These are phyloP conservation scores for Sthenelais limicola DNA, from an alignment of 2,888 invertebrate genomes.

Conservation along the genomic window DNA sequence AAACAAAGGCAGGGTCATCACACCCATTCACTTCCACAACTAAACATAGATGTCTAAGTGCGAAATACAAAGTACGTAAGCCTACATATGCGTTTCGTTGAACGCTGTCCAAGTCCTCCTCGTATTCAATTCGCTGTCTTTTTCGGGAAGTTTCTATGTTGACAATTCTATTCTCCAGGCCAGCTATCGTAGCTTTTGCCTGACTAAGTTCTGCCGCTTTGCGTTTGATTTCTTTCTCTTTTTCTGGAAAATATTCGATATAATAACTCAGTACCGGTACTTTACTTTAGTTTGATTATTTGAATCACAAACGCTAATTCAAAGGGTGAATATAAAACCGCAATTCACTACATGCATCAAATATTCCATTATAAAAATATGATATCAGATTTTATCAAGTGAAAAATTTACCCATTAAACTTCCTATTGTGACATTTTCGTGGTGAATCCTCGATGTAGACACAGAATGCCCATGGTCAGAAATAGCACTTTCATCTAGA, in stretches of 20 bases:
- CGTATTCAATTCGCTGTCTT: slow-evolving; percentile 18
- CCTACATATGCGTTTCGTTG: no score
- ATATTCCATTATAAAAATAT: no score
- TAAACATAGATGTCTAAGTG: no score
- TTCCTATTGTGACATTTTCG: not conserved
- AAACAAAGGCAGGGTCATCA: no score
- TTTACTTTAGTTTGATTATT: no score
- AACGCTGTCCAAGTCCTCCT: not conserved
- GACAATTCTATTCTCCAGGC: not conserved
- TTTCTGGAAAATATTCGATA: slow-evolving; percentile 21
- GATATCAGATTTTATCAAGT: not conserved
- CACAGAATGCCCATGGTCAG: not conserved
- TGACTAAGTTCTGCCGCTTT: not conserved
- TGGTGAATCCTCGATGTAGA: not conserved
- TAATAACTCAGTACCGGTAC: no score
- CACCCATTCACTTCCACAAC: not conserved
- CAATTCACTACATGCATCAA: not conserved
- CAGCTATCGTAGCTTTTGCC: slow-evolving; percentile 13
- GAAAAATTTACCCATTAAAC: slow-evolving; percentile 3
- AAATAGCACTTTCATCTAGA: not conserved
- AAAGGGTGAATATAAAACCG: not conserved
- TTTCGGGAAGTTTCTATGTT: slow-evolving; percentile 12
- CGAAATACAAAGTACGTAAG: no score
- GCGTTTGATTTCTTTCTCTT: slow-evolving; percentile 6
- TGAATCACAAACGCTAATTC: no score